phyloP scores from a whole-genome alignment of 2,113 vertebrate genomes.

The Catharus fuscescens region DNA sequence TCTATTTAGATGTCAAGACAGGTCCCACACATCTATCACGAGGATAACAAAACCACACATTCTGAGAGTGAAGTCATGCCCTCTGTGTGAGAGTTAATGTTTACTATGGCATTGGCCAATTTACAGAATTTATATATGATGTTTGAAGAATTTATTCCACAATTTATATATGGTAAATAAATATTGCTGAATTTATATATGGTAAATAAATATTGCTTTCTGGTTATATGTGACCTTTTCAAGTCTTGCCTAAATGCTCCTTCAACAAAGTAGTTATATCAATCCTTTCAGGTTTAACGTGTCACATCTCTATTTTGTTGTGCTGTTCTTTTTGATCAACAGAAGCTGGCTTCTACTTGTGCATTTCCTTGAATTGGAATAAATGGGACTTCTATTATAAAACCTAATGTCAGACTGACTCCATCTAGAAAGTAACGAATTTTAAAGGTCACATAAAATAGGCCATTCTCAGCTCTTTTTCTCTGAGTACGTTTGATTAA shows the following conservation, averaged over 20 bases:
- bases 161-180: neutral
- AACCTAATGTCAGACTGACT: neutral
- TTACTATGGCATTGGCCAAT: neutral
- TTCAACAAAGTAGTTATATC: neutral
- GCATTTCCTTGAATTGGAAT: slow-evolving; percentile 1
- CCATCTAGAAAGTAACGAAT: slow-evolving; percentile 15
- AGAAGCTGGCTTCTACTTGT: neutral
- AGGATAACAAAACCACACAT: neutral
- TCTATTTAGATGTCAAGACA: neutral
- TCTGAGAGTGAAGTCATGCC: neutral
- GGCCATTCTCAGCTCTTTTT: neutral
- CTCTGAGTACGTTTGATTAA: neutral
- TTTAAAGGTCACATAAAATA: slow-evolving; percentile 56
- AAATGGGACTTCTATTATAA: slow-evolving; percentile 17
- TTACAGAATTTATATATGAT: neutral
- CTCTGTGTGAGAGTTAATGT: neutral
- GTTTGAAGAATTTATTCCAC: neutral
- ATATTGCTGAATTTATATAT: neutral
- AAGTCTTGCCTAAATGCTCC: neutral
- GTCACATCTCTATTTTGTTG: neutral
- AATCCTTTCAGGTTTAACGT: neutral
- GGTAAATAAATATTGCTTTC: neutral
- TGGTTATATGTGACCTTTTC: neutral
- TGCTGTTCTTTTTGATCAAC: neutral
- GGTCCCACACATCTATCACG: neutral